Base-by-base conservation (phyloP, 2,113 vertebrate species). In the Corynorhinus townsendii region DNA sequence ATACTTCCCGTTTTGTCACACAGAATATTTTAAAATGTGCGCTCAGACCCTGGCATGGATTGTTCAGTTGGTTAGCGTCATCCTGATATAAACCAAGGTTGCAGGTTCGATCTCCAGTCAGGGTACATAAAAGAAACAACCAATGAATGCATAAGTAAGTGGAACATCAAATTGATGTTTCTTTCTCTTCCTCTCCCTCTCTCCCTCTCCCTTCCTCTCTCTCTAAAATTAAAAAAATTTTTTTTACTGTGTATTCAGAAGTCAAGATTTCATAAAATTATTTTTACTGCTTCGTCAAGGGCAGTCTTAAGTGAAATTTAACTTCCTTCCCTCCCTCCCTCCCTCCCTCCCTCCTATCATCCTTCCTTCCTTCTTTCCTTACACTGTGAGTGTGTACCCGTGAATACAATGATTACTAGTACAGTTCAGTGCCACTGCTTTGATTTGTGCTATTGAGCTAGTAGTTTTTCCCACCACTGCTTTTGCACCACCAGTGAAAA, bases 201-300 rank as follows among this genome's bases (percentile, higher is more conserved):
- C 56, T 26, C 56, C 20, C 22, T 10, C 59, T 62, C 59, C 59
- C 59, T 62, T 62, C 59, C 59, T 62, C 59, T 62, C 24, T 28
- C 59, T 62, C 59, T 62, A 62, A 62, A 62, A 62, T 62, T 28
- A 62, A 62, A 62, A 59, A 62, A 28, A 28, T 12, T 62, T 62
- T 62, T 26, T 59, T 24, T 24, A 59, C 10, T 91, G 24, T 76
- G 7, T 22, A 24, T 20, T 54, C 4, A 80, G 45, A 20, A 68
- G 28, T 93, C 76, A n/a, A 30, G 49, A 68, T 81, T 75, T 92
- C 62, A n/a, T 86, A 72, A 92, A 96, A 71, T 30, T n/a, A 35
- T 77, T 89, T 94, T 95, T 71, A 52, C 4, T 85, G 24, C 26
- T 77, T 72, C 83, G 43, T 94, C 49, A 28, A 49, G 26, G 6